These are phyloP conservation scores for Mustela erminea DNA, from an alignment of 2,797 vertebrate genomes.

Conservation along the genomic window DNA sequence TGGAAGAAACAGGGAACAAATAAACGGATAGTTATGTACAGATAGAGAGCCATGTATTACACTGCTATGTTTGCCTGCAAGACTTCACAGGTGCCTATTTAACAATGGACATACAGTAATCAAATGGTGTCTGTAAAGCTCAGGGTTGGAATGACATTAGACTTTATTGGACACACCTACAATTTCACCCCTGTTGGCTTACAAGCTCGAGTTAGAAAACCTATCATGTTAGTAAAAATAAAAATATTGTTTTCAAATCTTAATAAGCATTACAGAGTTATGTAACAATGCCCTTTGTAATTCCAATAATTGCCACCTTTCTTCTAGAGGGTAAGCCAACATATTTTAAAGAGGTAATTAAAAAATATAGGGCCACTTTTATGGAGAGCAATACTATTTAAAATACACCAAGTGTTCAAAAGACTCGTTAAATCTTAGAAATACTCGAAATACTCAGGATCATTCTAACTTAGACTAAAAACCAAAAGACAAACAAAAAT, in stretches of 20 bases:
- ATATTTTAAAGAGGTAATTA: constrained; percentile 52
- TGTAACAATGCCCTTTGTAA: constrained; percentile 33
- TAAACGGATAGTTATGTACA: background rate
- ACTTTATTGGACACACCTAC: background rate
- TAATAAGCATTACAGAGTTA: constrained; percentile 65
- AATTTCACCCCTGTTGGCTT: constrained; percentile 68
- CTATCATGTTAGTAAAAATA: constrained; percentile 40
- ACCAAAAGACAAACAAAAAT: constrained; percentile 31
- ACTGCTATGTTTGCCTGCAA: constrained; percentile 55
- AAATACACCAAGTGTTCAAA: constrained; percentile 44
- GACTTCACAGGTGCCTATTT: background rate
- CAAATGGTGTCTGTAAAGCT: background rate
- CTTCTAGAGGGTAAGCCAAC: constrained; percentile 43
- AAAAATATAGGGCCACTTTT: constrained; percentile 51
- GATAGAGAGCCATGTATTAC: background rate
- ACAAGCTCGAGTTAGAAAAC: constrained; percentile 44
- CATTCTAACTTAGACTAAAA: background rate
- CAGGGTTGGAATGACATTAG: constrained; percentile 15
- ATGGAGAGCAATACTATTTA: background rate
- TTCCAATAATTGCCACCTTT: constrained; percentile 20
- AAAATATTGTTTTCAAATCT: constrained; percentile 53
- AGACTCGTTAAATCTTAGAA: constrained; percentile 12
- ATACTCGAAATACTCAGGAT: constrained; percentile 15
- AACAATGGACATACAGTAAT: constrained; percentile 5
- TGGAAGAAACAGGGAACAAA: background rate